A percentile compares a stretch with the other conserved stretches of the same genome.
Conservation (phyloP, 1,140 invertebrate species). For the Elymnias hypermnestra region DNA sequence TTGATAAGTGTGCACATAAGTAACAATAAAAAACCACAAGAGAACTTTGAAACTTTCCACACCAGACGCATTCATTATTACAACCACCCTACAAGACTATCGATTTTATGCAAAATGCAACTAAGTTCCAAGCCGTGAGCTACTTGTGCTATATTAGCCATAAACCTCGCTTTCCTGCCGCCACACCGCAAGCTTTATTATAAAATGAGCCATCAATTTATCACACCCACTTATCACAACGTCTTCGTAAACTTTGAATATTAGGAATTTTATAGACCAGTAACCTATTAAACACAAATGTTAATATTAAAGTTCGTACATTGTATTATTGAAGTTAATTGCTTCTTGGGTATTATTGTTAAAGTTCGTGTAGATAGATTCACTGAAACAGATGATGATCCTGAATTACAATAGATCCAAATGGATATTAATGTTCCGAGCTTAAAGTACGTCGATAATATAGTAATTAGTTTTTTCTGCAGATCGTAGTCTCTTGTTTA, state of each 20-base stretch:
- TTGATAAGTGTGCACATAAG: too few species aligned
- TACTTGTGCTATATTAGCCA: conserved; percentile 43
- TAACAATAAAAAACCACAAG: conserved; percentile 3
- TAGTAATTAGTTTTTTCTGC: too few species aligned
- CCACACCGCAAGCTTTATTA: conserved; percentile 39
- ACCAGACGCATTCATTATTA: conserved; percentile 24
- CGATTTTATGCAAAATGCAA: conserved; percentile 67
- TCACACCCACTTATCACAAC: conserved; percentile 37
- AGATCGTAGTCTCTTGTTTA: too few species aligned
- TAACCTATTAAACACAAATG: neutral
- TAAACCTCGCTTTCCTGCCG: conserved; percentile 46
- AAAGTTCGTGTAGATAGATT: too few species aligned
- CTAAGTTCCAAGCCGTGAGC: conserved; percentile 37
- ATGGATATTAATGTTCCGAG: too few species aligned
- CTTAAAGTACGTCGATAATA: too few species aligned
- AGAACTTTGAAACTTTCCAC: conserved; percentile 1
- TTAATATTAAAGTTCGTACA: neutral
- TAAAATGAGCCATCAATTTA: conserved; percentile 54
- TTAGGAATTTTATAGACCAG: conserved; percentile 21
- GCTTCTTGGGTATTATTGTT: too few species aligned
- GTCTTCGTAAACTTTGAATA: conserved; percentile 34
- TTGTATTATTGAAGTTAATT: neutral
- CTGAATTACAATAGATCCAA: too few species aligned
- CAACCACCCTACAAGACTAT: conserved; percentile 21
- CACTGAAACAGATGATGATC: too few species aligned